Conservation (phyloP, 2,113 vertebrate species). For the Python bivittatus region DNA sequence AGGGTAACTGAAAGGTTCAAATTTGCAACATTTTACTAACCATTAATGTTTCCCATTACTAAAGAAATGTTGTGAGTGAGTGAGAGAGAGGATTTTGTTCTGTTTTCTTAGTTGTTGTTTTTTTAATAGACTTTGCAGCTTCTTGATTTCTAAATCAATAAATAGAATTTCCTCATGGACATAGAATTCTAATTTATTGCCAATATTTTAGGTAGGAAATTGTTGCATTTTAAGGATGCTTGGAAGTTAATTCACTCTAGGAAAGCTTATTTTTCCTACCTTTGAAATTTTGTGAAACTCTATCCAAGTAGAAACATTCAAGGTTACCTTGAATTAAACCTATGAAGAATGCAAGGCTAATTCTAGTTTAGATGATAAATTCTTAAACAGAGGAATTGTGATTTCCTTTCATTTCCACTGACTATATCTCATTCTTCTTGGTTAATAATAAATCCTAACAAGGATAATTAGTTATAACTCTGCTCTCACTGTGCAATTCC, state of each 20-base stretch:
- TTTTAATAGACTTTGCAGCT: background rate
- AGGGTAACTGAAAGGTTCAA: background rate
- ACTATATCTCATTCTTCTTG: background rate
- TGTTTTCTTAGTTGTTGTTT: background rate
- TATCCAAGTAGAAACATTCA: background rate
- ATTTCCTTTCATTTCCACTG: background rate
- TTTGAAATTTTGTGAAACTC: background rate
- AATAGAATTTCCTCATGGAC: background rate
- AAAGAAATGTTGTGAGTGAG: too few species aligned
- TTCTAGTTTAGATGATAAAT: background rate
- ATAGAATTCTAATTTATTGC: background rate
- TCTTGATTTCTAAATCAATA: background rate
- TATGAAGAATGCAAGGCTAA: background rate
- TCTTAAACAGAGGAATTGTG: background rate
- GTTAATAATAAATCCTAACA: conserved; percentile 10
- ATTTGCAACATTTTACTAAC: background rate
- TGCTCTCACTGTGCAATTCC: background rate
- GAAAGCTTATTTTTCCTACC: background rate
- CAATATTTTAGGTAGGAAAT: background rate
- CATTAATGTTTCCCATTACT: background rate
- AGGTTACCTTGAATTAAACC: background rate
- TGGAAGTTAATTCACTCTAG: background rate
- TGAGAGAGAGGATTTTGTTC: background rate
- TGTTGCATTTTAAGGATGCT: background rate
- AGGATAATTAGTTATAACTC: background rate